A percentile compares a stretch with the other conserved stretches of the same genome.
Conservation (phyloP, 1,140 invertebrate genomes). For the Scaptomyza hsui region DNA sequence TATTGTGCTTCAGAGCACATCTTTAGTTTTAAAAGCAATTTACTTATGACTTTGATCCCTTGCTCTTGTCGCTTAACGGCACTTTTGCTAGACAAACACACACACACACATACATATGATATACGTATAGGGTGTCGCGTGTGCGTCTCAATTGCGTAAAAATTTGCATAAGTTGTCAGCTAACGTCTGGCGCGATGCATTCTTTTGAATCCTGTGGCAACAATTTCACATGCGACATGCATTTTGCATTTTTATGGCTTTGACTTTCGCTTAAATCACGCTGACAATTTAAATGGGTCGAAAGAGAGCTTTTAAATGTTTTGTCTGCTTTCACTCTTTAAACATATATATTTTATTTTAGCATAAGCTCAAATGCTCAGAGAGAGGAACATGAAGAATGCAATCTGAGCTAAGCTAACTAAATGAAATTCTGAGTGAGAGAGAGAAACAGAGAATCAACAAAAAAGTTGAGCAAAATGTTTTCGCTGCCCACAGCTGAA, state of each 20-base stretch:
- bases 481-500: conserved; percentile 19
- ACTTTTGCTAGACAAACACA: conserved; percentile 36
- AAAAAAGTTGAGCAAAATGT: conserved; percentile 37
- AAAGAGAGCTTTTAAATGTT: conserved; percentile 11
- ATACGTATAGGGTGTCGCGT: conserved; percentile 17
- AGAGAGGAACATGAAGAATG: background rate
- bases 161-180: conserved; percentile 80
- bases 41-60: conserved; percentile 72
- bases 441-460: conserved; percentile 22
- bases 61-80: conserved; percentile 61
- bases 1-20: conserved; percentile 49
- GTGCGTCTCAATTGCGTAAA: conserved; percentile 73
- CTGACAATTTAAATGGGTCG: conserved; percentile 7
- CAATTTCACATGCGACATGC: conserved; percentile 24
- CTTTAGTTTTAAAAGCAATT: conserved; percentile 70
- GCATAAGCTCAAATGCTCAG: background rate
- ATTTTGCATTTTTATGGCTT: conserved; percentile 48
- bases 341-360: background rate
- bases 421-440: background rate
- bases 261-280: conserved; percentile 27
- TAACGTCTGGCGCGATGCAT: conserved; percentile 49
- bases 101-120: conserved; percentile 1
- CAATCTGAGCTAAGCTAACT: conserved; percentile 26
- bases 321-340: conserved; percentile 23
- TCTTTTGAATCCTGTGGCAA: conserved; percentile 19